phyloP scores from a whole-genome alignment of 2,797 vertebrate species.

The Melanotaenia boesemani region DNA sequence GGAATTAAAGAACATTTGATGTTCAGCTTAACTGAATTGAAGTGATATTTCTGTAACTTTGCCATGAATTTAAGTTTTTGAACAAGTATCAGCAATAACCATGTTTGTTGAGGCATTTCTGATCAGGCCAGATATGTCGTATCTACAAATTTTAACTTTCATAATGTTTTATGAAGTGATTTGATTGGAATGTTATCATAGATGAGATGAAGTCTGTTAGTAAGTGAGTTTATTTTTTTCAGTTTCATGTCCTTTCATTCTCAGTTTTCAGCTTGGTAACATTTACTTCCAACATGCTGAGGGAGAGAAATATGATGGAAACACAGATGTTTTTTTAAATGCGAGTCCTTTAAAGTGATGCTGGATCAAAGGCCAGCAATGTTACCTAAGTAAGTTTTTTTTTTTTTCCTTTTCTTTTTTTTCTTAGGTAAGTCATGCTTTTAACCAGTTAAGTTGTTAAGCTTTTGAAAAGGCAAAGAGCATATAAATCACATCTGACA shows the following conservation, averaged over 20 bases:
- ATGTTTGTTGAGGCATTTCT: slow-evolving; percentile 13
- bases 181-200: neutral
- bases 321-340: neutral
- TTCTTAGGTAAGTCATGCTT: neutral
- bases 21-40: slow-evolving; percentile 16
- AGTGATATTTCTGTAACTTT: slow-evolving; percentile 22
- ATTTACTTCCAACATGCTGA: neutral
- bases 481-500: too few species aligned
- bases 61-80: slow-evolving; percentile 6
- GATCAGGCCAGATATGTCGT: neutral
- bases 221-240: neutral
- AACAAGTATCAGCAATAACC: slow-evolving; percentile 32
- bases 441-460: neutral
- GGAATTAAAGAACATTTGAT: slow-evolving; percentile 43
- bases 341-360: neutral
- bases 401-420: neutral
- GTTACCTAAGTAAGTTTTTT: too few species aligned
- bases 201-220: neutral
- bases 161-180: neutral
- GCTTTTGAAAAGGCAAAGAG: too few species aligned
- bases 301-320: neutral
- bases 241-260: neutral
- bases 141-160: neutral
- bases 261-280: neutral
- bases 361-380: neutral